Conservation (phyloP, 2,113 vertebrate genomes). For the Pseudorectes ferrugineus region DNA sequence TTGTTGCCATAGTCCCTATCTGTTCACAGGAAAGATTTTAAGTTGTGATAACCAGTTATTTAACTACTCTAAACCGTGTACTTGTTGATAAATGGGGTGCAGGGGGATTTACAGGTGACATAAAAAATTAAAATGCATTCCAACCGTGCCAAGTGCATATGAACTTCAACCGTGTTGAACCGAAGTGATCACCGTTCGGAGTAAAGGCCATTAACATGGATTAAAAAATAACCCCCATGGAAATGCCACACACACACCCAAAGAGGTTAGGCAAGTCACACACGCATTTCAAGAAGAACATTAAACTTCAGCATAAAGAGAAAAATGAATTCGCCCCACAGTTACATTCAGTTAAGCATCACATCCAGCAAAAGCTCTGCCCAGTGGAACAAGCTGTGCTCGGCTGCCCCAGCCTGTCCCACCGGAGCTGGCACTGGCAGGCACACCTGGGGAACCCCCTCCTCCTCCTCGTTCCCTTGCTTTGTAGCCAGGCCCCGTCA, state of each 20-base stretch:
- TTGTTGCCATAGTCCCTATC: neutral
- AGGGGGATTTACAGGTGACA: neutral
- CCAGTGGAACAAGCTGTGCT: neutral
- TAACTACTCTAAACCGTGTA: neutral
- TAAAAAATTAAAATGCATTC: neutral
- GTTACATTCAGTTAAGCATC: conserved; percentile 10
- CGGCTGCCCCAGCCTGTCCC: neutral
- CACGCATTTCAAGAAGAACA: neutral
- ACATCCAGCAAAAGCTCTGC: neutral
- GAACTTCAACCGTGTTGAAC: conserved; percentile 19
- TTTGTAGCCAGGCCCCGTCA: neutral
- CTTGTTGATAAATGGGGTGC: neutral
- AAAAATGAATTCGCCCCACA: neutral
- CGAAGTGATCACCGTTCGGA: neutral
- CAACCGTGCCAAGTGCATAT: neutral
- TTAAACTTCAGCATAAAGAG: neutral
- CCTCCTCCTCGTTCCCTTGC: neutral
- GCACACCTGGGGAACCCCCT: neutral
- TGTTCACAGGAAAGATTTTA: neutral
- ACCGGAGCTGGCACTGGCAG: neutral
- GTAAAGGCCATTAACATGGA: conserved; percentile 27
- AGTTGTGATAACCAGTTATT: neutral
- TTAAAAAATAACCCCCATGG: neutral
- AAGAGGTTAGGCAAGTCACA: neutral
- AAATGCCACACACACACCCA: neutral